Evolutionary conservation across 1,140 invertebrate genomes (phyloP).

Genomic region (Diplogasteroides magnus): DNA sequence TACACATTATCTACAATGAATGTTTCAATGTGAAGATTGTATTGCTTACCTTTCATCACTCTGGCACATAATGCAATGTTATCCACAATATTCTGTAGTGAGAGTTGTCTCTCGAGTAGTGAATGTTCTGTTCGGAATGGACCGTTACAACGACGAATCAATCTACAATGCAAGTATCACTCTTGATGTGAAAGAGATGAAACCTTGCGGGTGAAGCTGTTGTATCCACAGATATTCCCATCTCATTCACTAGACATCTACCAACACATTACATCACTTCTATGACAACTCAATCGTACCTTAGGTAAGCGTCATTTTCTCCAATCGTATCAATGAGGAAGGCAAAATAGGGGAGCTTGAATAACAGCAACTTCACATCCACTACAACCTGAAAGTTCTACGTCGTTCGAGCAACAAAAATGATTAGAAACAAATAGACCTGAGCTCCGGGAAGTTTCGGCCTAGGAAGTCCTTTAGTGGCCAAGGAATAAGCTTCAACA

Average conservation of each 20-base stretch:
- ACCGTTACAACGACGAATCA: constrained; percentile 70
- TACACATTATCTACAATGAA: background rate
- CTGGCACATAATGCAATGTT: constrained; percentile 64
- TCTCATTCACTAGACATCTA: constrained; percentile 1
- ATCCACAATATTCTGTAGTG: constrained; percentile 67
- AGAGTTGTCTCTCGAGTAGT: constrained; percentile 77
- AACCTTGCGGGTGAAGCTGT: background rate
- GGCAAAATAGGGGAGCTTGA: constrained; percentile 75
- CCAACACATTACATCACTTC: background rate
- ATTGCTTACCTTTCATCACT: background rate
- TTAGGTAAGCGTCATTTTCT: constrained; percentile 41
- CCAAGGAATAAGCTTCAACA: constrained; percentile 80
- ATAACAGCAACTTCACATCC: constrained; percentile 76
- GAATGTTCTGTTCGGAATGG: constrained; percentile 73
- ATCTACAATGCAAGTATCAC: constrained; percentile 6
- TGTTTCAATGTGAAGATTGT: background rate
- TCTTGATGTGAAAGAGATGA: background rate
- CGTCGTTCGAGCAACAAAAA: background rate
- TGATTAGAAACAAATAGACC: background rate
- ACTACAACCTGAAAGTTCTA: constrained; percentile 69
- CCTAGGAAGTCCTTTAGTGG: constrained; percentile 70
- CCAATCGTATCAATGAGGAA: constrained; percentile 64
- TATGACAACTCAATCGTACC: constrained; percentile 29
- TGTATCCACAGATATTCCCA: background rate
- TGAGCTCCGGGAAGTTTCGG: constrained; percentile 65